Base-by-base conservation (phyloP, 2,113 vertebrate genomes). In the Oryzias woworae region DNA sequence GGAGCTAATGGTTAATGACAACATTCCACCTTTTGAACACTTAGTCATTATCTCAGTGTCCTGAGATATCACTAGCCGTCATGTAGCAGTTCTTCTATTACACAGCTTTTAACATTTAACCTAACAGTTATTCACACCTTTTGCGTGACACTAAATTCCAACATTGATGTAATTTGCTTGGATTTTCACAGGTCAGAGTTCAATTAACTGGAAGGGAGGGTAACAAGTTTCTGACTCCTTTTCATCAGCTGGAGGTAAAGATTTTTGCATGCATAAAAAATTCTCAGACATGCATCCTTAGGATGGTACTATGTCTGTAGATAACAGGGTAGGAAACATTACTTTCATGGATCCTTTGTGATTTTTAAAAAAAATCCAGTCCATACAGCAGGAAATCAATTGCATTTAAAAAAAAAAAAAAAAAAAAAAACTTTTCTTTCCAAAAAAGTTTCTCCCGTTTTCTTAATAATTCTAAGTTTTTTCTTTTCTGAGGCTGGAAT, bases 1-100 rank as follows among this genome's bases (percentile, higher is more conserved):
- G 22, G 20, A 49, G 20, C 26, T 57, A 66, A 62, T 61, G 44
- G 58, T 36, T 70, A 62, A 70, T 58, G 54, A 56, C 66, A 55
- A 18, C 28, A 43, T 48, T 69, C 56, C 42, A 56, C 65, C 42
- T 63, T 60, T 69, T 57, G 14, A 65, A 23, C 51, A 57, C 16
- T 14, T 58, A 58, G 17, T 73, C 48, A 57, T 49, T 53, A 45
- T 52, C 56, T 53, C 20, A 16, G n/a, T 55, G 15, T 46, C 44
- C 26, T 18, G 14, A 26, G 36, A 62, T 46, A 51, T 56, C 28
- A 31, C 43, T 36, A 13, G 2, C 4, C 43, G 14, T 42, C 14
- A 42, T 54, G 17, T 28, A 43, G 20, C 23, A 24, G 46, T 46
- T 20, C 28, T 61, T 48, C 47, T 48, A 43, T 20, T 57, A 57